Evolutionary conservation across 2,888 invertebrate species (phyloP).

Genomic region (Apotomis capreana): DNA sequence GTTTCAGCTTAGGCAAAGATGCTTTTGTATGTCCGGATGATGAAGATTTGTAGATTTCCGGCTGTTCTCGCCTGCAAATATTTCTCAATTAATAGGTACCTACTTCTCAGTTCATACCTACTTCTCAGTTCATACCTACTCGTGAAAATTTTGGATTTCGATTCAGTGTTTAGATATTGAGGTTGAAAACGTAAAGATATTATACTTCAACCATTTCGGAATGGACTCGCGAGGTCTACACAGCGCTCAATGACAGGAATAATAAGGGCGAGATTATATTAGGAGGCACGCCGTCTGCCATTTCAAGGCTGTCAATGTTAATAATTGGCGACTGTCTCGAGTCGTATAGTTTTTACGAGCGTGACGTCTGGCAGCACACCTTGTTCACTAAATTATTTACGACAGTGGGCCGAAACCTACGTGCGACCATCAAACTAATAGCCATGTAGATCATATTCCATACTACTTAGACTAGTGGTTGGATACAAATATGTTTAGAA

Average conservation of each 20-base stretch:
- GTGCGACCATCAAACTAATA: conserved; percentile 30
- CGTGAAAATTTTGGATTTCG: too few species aligned
- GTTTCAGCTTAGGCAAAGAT: too few species aligned
- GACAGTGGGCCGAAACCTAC: conserved; percentile 21
- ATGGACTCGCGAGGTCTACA: too few species aligned
- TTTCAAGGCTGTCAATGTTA: conserved; percentile 55
- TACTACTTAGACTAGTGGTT: not conserved
- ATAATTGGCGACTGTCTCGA: conserved; percentile 32
- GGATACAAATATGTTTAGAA: too few species aligned
- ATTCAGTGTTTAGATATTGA: too few species aligned
- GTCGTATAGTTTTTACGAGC: conserved; percentile 31
- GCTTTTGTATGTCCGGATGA: too few species aligned
- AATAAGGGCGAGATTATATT: conserved; percentile 9
- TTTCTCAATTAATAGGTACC: not conserved
- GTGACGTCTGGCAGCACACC: conserved; percentile 27
- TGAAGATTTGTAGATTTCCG: too few species aligned
- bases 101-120: too few species aligned
- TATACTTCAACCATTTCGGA: too few species aligned
- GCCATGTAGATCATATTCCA: conserved; percentile 9
- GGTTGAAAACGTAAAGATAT: too few species aligned
- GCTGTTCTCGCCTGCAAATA: too few species aligned
- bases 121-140: too few species aligned
- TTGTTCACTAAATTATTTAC: conserved; percentile 34
- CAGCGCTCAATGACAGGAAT: conserved; percentile 1
- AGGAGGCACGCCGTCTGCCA: conserved; percentile 57